Evolutionary conservation across 2,888 invertebrate species (phyloP), one percentile per base, ranked within the genome.

Genomic region (Plagodis pulveraria): DNA sequence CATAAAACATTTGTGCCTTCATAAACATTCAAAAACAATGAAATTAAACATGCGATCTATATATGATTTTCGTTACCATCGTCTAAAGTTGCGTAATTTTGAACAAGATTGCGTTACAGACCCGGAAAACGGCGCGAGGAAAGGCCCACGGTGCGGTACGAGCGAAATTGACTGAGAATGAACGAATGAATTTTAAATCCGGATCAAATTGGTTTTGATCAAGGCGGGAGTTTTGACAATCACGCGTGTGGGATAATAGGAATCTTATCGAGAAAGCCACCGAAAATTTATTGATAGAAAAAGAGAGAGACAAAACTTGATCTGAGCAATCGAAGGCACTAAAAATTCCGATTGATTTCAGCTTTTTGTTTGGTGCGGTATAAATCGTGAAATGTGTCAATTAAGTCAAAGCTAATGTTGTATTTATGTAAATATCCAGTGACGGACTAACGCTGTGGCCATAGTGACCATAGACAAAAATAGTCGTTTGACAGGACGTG

Each of bases 301-400:
- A 63, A 63, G 34, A 36, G 10, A 56, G 49, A 56, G 49, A 62
- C 44, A 47, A 57, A 63, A 67, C 66, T 62, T 58, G 65, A 66
- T 66, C 63, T 51, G 47, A 56, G 51, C 55, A 57, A 56, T 60
- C 58, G 61, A 58, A 63, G 60, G 63, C 66, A 70, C 65, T 69
- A 72, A 71, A 71, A 66, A 72, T 69, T 71, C 70, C 70, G 59
- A 67, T 67, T 71, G 70, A 69, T 69, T 71, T 71, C 67, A 71
- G 67, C 62, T 69, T 66, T 68, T 78, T 72, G 81, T 80, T 81
- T 79, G 76, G 80, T 77, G 79, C 74, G 75, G 77, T 78, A 91
- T 91, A 91, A 91, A 91, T 91, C 90, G 83, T 86, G 80, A 83
- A 84, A 90, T 86, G 87, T 89, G 91, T 92, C 91, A 91, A 92